Conservation (phyloP, 1,140 invertebrate species). For the Spodoptera frugiperda region DNA sequence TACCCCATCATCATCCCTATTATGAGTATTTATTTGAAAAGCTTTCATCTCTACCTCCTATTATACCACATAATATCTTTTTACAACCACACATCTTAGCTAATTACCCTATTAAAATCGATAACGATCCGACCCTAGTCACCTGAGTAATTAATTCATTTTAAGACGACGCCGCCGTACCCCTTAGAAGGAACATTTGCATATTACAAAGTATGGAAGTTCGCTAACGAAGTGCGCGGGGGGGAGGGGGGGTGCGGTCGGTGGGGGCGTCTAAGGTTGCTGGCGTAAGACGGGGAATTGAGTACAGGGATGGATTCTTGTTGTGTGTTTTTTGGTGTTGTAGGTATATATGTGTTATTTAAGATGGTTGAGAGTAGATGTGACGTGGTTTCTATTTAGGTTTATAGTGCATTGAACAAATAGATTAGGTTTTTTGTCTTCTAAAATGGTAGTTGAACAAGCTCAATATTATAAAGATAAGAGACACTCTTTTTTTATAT, state of each 20-base stretch:
- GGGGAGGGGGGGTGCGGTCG: slow-evolving; percentile 37
- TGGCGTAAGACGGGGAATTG: slow-evolving; percentile 82
- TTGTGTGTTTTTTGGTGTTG: background rate
- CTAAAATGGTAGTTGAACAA: no score
- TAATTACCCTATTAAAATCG: slow-evolving; percentile 40
- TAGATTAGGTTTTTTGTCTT: no score
- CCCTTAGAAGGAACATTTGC: slow-evolving; percentile 81
- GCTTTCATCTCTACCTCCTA: background rate
- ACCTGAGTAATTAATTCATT: slow-evolving; percentile 86
- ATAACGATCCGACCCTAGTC: slow-evolving; percentile 56
- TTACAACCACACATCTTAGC: background rate
- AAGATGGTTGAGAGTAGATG: no score
- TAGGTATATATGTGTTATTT: background rate
- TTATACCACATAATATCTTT: background rate
- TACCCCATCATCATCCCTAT: no score
- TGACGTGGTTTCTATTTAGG: no score
- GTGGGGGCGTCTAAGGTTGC: slow-evolving; percentile 73
- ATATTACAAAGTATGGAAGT: slow-evolving; percentile 86
- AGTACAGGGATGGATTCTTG: slow-evolving; percentile 68
- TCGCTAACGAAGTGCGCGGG: slow-evolving; percentile 79
- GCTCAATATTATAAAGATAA: no score
- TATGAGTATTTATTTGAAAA: no score
- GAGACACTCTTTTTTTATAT: no score
- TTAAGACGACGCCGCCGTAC: slow-evolving; percentile 80
- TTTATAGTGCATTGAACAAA: no score